Conservation (phyloP, 2,888 invertebrate species). For the Idaea biselata region DNA sequence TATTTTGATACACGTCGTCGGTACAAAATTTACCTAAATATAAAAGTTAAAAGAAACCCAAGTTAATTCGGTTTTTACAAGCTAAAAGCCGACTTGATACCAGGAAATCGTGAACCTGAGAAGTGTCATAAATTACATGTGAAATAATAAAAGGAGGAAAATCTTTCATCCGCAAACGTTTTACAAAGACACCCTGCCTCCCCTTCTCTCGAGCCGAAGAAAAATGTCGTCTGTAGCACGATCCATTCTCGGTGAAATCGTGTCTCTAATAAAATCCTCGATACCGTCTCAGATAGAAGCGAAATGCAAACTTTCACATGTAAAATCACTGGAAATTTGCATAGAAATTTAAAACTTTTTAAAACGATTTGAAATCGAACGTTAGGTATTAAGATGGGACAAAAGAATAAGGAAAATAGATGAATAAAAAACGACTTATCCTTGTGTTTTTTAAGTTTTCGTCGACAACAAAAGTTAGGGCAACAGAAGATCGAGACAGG, state of each 20-base stretch:
- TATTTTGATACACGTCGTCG: neutral
- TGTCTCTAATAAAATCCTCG: conserved; percentile 58
- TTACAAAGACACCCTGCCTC: conserved; percentile 62
- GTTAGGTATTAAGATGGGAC: conserved; percentile 24
- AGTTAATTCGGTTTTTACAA: conserved; percentile 33
- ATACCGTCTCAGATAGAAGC: conserved; percentile 36
- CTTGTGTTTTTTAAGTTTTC: conserved; percentile 36
- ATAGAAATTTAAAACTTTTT: conserved; percentile 6
- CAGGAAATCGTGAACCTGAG: conserved; percentile 48
- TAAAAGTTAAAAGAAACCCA: conserved; percentile 18
- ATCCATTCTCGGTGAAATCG: conserved; percentile 61
- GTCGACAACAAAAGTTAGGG: conserved; percentile 40
- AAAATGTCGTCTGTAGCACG: conserved; percentile 67
- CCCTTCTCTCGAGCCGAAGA: conserved; percentile 43
- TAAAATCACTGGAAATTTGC: conserved; percentile 10
- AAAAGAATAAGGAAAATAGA: conserved; percentile 47
- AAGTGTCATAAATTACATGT: conserved; percentile 71
- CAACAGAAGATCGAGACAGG: conserved; percentile 54
- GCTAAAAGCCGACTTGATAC: conserved; percentile 46
- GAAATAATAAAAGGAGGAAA: conserved; percentile 70
- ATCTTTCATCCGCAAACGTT: conserved; percentile 69
- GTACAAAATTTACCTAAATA: conserved; percentile 23
- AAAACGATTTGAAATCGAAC: neutral
- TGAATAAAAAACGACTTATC: conserved; percentile 53
- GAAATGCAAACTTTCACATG: conserved; percentile 26